These are phyloP conservation scores for Anas platyrhynchos DNA, from an alignment of 2,113 vertebrate species.

Conservation along the genomic window DNA sequence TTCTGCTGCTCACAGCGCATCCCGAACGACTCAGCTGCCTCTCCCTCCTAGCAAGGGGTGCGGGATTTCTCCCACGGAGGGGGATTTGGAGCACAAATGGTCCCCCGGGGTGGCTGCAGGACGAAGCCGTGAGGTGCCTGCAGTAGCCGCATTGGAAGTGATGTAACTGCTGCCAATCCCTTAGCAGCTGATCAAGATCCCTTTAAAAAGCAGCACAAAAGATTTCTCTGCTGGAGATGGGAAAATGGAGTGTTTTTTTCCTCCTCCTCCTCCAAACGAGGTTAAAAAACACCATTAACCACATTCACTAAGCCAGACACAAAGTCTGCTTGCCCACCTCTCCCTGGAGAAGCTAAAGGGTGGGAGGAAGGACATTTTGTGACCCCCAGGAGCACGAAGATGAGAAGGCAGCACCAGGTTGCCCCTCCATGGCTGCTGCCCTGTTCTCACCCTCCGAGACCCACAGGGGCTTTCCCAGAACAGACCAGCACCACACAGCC, in stretches of 20 bases:
- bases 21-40: neutral
- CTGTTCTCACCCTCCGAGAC: neutral
- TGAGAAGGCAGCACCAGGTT: neutral
- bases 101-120: neutral
- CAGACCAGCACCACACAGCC: neutral
- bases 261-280: neutral
- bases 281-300: neutral
- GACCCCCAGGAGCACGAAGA: neutral
- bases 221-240: neutral
- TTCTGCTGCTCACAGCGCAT: neutral
- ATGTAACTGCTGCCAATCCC: constrained; percentile 2
- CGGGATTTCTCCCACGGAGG: neutral
- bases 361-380: rapidly evolving
- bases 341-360: neutral
- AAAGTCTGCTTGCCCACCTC: neutral
- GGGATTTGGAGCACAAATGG: neutral
- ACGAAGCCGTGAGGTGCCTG: constrained; percentile 36
- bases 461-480: neutral
- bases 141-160: neutral
- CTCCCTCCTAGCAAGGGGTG: neutral
- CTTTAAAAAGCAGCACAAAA: constrained; percentile 59
- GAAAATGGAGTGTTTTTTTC: neutral
- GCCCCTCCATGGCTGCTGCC: neutral
- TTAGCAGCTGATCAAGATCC: constrained; percentile 16
- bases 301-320: neutral